Percentiles rank a stretch among this genome's conserved stretches.
These are phyloP conservation scores for Dermolepida albohirtum DNA, from an alignment of 2,888 invertebrate species.

Conservation along the genomic window DNA sequence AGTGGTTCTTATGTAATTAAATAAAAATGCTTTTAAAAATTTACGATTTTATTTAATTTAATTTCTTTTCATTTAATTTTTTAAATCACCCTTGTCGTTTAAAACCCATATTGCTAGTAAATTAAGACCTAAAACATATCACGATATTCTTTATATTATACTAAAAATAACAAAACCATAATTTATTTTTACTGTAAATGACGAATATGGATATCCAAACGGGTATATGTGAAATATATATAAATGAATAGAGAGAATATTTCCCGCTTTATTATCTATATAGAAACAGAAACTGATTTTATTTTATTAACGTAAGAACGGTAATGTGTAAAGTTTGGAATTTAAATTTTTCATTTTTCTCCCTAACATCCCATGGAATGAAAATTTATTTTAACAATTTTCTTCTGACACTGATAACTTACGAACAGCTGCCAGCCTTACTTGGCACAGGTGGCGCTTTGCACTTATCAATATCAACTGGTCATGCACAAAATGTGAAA, in stretches of 20 bases:
- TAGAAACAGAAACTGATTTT: conserved; percentile 17
- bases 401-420: conserved; percentile 44
- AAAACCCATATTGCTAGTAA: no score
- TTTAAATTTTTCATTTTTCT: conserved; percentile 42
- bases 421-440: conserved; percentile 40
- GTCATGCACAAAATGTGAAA: conserved; percentile 41
- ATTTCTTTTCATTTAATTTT: no score
- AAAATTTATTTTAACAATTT: conserved; percentile 46
- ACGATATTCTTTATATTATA: no score
- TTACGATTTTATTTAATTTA: no score
- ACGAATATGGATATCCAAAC: no score
- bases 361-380: conserved; percentile 26
- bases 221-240: not conserved
- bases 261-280: not conserved
- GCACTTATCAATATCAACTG: conserved; percentile 45
- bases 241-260: not conserved
- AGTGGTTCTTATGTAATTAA: no score
- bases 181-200: no score
- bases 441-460: conserved; percentile 40
- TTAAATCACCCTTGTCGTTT: no score
- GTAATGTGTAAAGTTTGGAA: conserved; percentile 40
- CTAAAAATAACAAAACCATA: no score
- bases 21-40: no score
- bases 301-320: conserved; percentile 35
- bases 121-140: no score